A percentile compares a stretch with the other conserved stretches of the same genome.
phyloP scores from a whole-genome alignment of 1,140 invertebrate genomes.

The Tribolium madens region DNA sequence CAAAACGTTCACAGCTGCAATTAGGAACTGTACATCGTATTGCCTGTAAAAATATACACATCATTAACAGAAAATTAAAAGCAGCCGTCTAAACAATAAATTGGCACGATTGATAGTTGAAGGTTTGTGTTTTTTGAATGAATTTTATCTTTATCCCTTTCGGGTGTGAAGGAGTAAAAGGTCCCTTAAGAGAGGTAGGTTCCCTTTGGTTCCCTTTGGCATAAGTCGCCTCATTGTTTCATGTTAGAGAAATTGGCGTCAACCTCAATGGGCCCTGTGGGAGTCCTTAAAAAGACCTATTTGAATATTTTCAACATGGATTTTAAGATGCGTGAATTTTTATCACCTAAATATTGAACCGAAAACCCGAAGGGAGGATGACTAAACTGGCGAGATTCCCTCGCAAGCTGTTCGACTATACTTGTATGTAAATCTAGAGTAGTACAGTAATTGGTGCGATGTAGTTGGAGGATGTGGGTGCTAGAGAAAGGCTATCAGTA shows the following conservation, averaged over 20 bases:
- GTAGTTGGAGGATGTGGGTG: neutral
- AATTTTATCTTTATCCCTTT: constrained; percentile 61
- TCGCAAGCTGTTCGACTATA: neutral
- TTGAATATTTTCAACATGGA: constrained; percentile 69
- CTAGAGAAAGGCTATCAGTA: constrained; percentile 37
- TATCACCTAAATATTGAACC: constrained; percentile 64
- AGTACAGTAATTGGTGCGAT: neutral
- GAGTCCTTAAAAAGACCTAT: constrained; percentile 66
- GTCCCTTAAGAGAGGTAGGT: constrained; percentile 57
- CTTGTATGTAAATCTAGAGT: constrained; percentile 11
- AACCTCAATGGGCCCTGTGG: constrained; percentile 66
- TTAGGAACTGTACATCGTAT: constrained; percentile 79
- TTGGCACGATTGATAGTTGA: constrained; percentile 10
- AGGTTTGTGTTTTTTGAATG: constrained; percentile 48
- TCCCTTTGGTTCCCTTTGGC: constrained; percentile 53
- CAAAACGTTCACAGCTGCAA: constrained; percentile 81
- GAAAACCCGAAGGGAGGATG: constrained; percentile 9
- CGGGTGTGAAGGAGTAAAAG: constrained; percentile 59
- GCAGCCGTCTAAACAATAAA: constrained; percentile 35
- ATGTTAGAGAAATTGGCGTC: constrained; percentile 68
- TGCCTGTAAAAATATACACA: constrained; percentile 70
- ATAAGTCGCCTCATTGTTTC: constrained; percentile 62
- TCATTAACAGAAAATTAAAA: constrained; percentile 39
- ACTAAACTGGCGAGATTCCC: constrained; percentile 30
- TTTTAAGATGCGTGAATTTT: constrained; percentile 68